A percentile compares a stretch with the other conserved stretches of the same genome.
phyloP scores from a whole-genome alignment of 1,140 invertebrate genomes.

The Euwallacea similis region DNA sequence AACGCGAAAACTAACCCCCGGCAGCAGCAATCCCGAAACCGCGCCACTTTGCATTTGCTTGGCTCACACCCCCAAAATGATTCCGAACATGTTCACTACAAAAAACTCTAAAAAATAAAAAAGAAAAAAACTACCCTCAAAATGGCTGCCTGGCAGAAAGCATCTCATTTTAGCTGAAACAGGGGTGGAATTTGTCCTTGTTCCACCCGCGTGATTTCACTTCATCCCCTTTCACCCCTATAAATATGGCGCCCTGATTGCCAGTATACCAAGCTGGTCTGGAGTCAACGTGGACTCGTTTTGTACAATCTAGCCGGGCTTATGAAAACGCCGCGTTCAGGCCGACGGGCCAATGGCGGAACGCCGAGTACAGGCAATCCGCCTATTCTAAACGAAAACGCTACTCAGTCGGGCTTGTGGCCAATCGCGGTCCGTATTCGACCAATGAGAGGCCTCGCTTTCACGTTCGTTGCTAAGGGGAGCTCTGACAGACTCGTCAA shows the following conservation, averaged over 20 bases:
- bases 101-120: constrained; percentile 48
- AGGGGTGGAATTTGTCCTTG: constrained; percentile 53
- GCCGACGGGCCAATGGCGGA: constrained; percentile 32
- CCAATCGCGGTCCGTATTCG: constrained; percentile 40
- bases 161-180: constrained; percentile 56
- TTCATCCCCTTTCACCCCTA: constrained; percentile 54
- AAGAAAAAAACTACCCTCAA: constrained; percentile 54
- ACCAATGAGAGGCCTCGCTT: constrained; percentile 40
- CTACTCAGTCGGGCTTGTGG: constrained; percentile 23
- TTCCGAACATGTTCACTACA: constrained; percentile 52
- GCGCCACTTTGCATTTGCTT: constrained; percentile 46
- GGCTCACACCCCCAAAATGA: constrained; percentile 52
- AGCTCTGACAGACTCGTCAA: constrained; percentile 42
- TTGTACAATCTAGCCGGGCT: constrained; percentile 27
- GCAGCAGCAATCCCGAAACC: constrained; percentile 29
- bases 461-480: constrained; percentile 45
- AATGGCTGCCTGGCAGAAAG: constrained; percentile 56
- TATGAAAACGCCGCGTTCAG: constrained; percentile 28
- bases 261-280: constrained; percentile 53
- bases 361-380: constrained; percentile 17
- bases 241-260: constrained; percentile 56
- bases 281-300: constrained; percentile 48
- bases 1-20: constrained; percentile 29
- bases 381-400: constrained; percentile 49
- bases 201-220: constrained; percentile 54